These are phyloP conservation scores for Pollimyrus isidori DNA, from an alignment of 2,113 vertebrate species.

Conservation along the genomic window DNA sequence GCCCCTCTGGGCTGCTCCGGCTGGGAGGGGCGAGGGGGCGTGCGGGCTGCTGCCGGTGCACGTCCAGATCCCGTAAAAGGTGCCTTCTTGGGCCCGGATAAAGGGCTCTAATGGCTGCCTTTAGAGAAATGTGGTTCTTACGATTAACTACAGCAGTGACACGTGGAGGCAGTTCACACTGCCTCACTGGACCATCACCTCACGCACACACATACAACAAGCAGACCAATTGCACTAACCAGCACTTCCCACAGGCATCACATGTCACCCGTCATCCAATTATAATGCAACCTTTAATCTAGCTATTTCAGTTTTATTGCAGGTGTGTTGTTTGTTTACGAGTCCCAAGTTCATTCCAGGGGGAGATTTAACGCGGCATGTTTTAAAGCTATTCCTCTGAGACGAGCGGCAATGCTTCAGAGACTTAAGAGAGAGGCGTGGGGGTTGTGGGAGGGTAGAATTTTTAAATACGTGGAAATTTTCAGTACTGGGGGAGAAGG, in stretches of 20 bases:
- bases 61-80: background rate
- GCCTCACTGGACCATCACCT: background rate
- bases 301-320: constrained; percentile 18
- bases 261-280: background rate
- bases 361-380: constrained; percentile 8
- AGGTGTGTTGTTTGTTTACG: constrained; percentile 33
- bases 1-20: too few species aligned
- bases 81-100: background rate
- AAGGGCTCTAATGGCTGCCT: background rate
- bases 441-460: constrained; percentile 18
- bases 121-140: constrained; percentile 28
- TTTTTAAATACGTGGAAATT: constrained; percentile 34
- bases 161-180: constrained; percentile 31
- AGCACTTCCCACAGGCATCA: background rate
- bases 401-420: constrained; percentile 2
- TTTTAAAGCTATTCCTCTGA: constrained; percentile 19
- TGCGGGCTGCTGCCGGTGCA: background rate
- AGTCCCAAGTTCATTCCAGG: constrained; percentile 29
- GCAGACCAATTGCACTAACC: constrained; percentile 23
- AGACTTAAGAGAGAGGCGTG: background rate
- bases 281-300: constrained; percentile 11
- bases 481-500: constrained; percentile 18
- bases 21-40: background rate
- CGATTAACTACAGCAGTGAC: constrained; percentile 33
- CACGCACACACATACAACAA: background rate